Base-by-base conservation (phyloP, 2,888 invertebrate species). In the Tenthredo distinguenda region DNA sequence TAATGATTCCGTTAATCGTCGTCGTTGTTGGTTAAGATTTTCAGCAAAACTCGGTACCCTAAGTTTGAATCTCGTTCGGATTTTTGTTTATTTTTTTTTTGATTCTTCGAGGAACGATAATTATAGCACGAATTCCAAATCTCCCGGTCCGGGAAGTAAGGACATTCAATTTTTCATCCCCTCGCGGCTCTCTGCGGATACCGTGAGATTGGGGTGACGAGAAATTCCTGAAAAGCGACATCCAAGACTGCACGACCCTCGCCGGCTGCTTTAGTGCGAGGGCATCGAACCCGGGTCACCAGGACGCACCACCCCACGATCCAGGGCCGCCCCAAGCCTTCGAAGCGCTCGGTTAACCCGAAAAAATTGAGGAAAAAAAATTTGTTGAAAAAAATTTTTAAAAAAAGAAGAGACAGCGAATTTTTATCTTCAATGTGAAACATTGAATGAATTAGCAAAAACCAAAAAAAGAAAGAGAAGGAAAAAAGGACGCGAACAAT, bases 261-360 rank as follows among this genome's bases (percentile, higher is more conserved):
- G 86, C 86, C 87, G 37, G n/a, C 15, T 7, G 71, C 15, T 5
- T 34, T 37, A 72, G 9, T 87, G 87, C 37, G 89, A 90, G 91
- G 91, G 90, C 91, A 89, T 91, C 89, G 91, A 91, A 91, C 91
- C 89, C 91, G 89, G 90, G 91, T 91, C 91, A 91, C 77, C 18
- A 15, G 40, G 81, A 58, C 62, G 40, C 76, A 58, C 15, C 65
- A 55, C 65, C 84, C 68, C 43, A 12, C 31, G 31, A 15, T 21
- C 86, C 84, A 68, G 83, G 81, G 65, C 79, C 86, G 34, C 58
- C 79, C 71, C 84, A 68, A 72, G 26, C 62, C 37, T 47, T 81
- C 74, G 21, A 26, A 26, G 21, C 62, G 62, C 12, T 26, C 10
- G 12, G 12, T 21, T 62, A 62, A 12, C 47, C 77, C 58, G 10